Evolutionary conservation across 2,888 invertebrate species (phyloP), one percentile per base, ranked within the genome.

Genomic region (Axea sp.): DNA sequence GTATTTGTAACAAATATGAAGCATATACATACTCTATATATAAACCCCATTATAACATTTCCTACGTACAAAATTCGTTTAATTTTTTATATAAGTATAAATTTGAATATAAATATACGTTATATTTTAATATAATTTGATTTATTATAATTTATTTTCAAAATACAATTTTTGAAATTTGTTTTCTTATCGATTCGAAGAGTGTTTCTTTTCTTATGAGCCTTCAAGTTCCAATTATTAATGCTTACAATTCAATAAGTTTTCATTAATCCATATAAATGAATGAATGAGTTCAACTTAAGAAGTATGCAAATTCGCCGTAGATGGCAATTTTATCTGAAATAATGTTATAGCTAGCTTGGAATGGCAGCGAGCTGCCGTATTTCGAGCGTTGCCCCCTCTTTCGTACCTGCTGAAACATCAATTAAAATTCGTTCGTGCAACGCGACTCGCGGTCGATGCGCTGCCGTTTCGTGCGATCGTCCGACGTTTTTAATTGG

Each of bases 401-500:
- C 43, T 76, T 76, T 74, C 76, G 74, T 78, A 80, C 78, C 82
- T 81, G 82, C 82, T 81, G 81, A 80, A 84, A 84, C 85, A 84
- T 85, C 85, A 86, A 85, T 85, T 86, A 85, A 86, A 85, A 86
- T 84, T 85, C 82, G 78, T 74, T 76, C 77, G 76, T 75, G 78
- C 77, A 75, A 78, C 77, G 78, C 76, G 75, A 77, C 76, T 80
- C 81, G 80, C 80, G 81, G 84, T 82, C 81, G 84, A 84, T 83
- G 82, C 80, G 80, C 80, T 78, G 81, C 81, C 79, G 82, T 81
- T 83, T 82, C 82, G 81, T 80, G 82, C 81, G 84, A 84, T 84
- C 82, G 81, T 80, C 80, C 82, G 80, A 78, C 78, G 80, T 84
- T 85, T 85, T 85, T 85, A 85, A 86, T 86, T 85, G 85, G 85